These are phyloP conservation scores for Mechanitis mazaeus DNA, from an alignment of 2,888 invertebrate genomes.

Conservation along the genomic window DNA sequence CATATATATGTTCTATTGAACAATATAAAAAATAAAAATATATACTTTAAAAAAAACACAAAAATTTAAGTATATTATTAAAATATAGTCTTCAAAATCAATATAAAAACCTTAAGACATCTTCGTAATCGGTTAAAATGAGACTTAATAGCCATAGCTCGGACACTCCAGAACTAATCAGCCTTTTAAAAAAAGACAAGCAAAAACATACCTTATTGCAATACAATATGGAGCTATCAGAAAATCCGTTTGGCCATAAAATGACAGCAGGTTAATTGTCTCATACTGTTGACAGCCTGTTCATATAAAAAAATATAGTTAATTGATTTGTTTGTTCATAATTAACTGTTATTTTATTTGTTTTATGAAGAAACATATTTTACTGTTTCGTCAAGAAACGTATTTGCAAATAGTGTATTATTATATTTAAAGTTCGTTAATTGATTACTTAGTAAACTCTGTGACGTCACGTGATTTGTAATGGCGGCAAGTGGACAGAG, in stretches of 20 bases:
- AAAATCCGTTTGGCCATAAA: constrained; percentile 15
- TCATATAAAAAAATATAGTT: neutral
- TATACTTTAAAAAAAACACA: too few relatives aligned
- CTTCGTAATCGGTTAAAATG: constrained; percentile 9
- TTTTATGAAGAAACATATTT: neutral
- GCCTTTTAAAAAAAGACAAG: constrained; percentile 6
- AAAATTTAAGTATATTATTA: too few relatives aligned
- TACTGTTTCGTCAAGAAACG: too few relatives aligned
- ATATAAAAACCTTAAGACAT: neutral
- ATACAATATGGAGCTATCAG: constrained; percentile 10
- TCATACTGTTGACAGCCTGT: constrained; percentile 23
- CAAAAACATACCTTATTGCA: constrained; percentile 12
- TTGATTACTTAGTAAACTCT: too few relatives aligned
- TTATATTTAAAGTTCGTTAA: too few relatives aligned
- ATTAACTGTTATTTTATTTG: neutral
- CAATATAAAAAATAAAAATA: too few relatives aligned
- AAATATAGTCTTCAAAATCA: too few relatives aligned
- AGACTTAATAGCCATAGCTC: constrained; percentile 22
- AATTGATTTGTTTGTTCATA: constrained; percentile 4
- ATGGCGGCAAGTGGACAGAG: too few relatives aligned
- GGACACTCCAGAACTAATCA: constrained; percentile 22
- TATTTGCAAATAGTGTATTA: too few relatives aligned
- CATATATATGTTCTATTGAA: neutral
- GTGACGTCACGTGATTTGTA: too few relatives aligned
- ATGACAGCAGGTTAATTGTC: constrained; percentile 26